Conservation (phyloP, 2,113 vertebrate species). For the Coptodon rendalli region DNA sequence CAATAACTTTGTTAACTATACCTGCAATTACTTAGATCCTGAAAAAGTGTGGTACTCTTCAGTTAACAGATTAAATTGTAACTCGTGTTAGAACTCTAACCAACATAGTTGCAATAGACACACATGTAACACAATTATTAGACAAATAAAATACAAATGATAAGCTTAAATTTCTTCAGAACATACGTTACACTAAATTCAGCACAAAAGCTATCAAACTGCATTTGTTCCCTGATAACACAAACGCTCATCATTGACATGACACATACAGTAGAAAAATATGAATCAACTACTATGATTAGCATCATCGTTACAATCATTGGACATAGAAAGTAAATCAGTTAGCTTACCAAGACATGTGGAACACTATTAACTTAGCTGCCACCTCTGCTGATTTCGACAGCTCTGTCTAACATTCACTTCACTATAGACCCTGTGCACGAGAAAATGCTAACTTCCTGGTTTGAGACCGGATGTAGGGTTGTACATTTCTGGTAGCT, state of each 20-base stretch:
- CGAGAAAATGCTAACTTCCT: too few species aligned
- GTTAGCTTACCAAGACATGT: not conserved
- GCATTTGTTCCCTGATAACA: not conserved
- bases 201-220: not conserved
- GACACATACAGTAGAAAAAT: too few species aligned
- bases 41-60: too few species aligned
- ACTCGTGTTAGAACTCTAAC: fast-evolving
- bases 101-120: not conserved
- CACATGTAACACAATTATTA: fast-evolving
- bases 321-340: not conserved
- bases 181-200: fast-evolving
- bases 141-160: not conserved
- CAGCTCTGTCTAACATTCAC: not conserved
- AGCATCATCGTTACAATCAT: too few species aligned
- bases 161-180: not conserved
- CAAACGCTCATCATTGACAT: not conserved
- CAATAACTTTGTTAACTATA: too few species aligned
- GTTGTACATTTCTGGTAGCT: too few species aligned
- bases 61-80: too few species aligned
- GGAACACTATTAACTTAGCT: not conserved
- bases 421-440: too few species aligned
- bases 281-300: too few species aligned
- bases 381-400: not conserved
- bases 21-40: too few species aligned
- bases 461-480: too few species aligned